phyloP scores from a whole-genome alignment of 2,888 invertebrate species.

The Phrixothrix hirtus region DNA sequence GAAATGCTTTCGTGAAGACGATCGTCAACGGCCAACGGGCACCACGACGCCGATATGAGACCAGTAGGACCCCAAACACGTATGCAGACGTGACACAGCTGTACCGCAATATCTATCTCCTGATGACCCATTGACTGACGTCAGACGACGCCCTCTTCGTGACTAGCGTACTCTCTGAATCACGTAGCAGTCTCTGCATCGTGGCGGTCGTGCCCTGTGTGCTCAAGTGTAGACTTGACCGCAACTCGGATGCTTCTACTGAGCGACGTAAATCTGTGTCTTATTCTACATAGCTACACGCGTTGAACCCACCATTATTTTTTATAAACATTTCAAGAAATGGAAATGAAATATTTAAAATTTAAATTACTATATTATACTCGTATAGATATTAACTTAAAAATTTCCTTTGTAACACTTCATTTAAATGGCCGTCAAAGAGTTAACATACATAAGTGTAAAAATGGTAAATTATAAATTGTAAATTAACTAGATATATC shows the following conservation, averaged over 20 bases:
- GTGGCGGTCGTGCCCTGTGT: constrained; percentile 30
- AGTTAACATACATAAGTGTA: no score
- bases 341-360: no score
- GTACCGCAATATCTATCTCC: constrained; percentile 49
- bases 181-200: constrained; percentile 29
- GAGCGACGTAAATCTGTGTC: constrained; percentile 20
- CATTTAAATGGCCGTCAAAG: no score
- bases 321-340: no score
- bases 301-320: background rate
- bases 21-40: constrained; percentile 23
- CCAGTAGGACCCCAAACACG: constrained; percentile 54
- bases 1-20: constrained; percentile 20
- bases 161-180: constrained; percentile 45
- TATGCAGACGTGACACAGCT: constrained; percentile 55
- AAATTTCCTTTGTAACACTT: no score
- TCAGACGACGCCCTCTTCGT: constrained; percentile 49
- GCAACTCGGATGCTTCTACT: constrained; percentile 16
- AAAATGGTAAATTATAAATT: no score
- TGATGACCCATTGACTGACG: constrained; percentile 53
- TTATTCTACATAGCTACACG: constrained; percentile 15
- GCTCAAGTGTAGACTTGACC: constrained; percentile 23
- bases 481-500: no score
- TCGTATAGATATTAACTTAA: no score
- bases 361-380: no score
- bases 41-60: constrained; percentile 41